Evolutionary conservation across 2,797 vertebrate species (phyloP), one percentile per base, ranked within the genome.

Genomic region (Peromyscus aztecus): DNA sequence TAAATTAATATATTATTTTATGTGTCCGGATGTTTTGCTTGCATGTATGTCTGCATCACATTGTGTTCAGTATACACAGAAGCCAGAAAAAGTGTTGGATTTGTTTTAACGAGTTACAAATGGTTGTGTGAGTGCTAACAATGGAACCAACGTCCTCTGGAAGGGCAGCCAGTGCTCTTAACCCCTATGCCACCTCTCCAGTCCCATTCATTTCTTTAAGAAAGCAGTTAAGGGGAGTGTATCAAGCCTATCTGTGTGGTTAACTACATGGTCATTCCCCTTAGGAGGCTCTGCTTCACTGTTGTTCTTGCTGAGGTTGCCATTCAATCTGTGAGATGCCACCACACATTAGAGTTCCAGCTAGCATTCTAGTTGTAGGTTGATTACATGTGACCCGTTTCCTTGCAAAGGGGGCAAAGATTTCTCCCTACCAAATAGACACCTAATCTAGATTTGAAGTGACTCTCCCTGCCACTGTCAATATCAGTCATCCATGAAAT

Each of bases 401-500:
- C 94, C 23, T 91, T 93, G 93, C 19, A 34, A 81, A 95, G 5
- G 63, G 61, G 52, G 49, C 57, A 97, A 90, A 94, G 63, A 95
- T 95, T 90, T 95, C 59, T 96, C 71, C 55, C 78, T 90, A 77
- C 87, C 94, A 97, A 94, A 90, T 85, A 96, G 87, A 95, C 59
- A 94, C 46, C 90, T 93, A 96, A 93, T 96, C 92, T 94, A 91
- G 85, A 95, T 95, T 91, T 96, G 94, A 94, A 95, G 94, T 83
- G 67, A 69, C 86, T 92, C 89, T 90, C 83, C 59, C 82, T 92
- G 82, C 40, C 11, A 27, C 89, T 97, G 94, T 96, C 88, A 94
- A 83, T 96, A 92, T 86, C 89, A 95, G 61, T 97, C 95, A 96
- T 92, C 91, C 96, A 96, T 96, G 94, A 98, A 97, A 98, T 96